These are phyloP conservation scores for Atlantisia rogersi DNA, from an alignment of 2,113 vertebrate genomes.

Conservation along the genomic window DNA sequence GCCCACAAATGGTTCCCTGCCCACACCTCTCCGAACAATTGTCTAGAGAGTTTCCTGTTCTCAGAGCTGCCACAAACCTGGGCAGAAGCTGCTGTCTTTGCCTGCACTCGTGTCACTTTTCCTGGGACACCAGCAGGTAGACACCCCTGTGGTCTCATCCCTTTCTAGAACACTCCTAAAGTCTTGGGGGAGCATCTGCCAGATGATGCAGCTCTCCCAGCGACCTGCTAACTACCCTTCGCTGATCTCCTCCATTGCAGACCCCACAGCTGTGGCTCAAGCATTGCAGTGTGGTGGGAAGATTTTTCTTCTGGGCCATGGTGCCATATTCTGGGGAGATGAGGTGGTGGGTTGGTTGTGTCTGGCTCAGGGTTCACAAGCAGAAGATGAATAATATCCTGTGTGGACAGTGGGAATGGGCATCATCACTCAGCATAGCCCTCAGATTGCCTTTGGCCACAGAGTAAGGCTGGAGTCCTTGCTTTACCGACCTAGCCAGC, in stretches of 20 bases:
- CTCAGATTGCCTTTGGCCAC: background rate
- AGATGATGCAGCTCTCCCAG: background rate
- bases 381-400: background rate
- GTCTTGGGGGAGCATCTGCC: background rate
- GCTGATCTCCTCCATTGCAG: background rate
- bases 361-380: background rate
- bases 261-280: background rate
- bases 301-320: background rate
- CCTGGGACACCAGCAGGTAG: background rate
- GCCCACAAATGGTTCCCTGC: slow-evolving; percentile 20
- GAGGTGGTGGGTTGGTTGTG: background rate
- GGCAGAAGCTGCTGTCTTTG: background rate
- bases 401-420: background rate
- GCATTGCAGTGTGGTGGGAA: background rate
- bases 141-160: background rate
- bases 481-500: background rate
- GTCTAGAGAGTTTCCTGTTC: slow-evolving; percentile 59
- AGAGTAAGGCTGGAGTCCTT: background rate
- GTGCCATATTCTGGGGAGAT: background rate
- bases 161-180: background rate
- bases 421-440: background rate
- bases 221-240: background rate
- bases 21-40: slow-evolving; percentile 22
- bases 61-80: slow-evolving; percentile 12
- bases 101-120: background rate